Base-by-base conservation (phyloP, 2,113 vertebrate species). In the Channa maculata region DNA sequence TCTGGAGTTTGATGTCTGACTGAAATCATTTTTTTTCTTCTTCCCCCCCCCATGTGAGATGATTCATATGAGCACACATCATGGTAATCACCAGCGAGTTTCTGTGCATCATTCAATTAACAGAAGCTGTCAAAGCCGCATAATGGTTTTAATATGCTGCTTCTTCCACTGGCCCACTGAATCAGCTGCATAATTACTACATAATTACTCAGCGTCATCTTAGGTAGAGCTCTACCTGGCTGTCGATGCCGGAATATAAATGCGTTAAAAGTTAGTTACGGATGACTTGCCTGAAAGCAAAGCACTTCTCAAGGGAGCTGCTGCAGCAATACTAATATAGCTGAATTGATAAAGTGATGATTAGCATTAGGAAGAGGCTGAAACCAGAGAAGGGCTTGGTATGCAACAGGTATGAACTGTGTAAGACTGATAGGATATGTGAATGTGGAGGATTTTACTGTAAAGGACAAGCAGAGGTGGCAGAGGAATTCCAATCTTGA, bases 91-190 rank as follows among this genome's bases (percentile, higher is more conserved):
- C 71, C 55, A 45, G 51, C 45, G 60, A 48, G 69, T 71, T 70
- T 55, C 57, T 33, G 54, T 55, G 76, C 75, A 84, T 88, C 85
- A 74, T 80, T 90, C 82, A 86, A 84, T 90, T 88, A 84, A 76
- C 60, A 80, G 64, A 63, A 71, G 62, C 73, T 69, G 85, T 71
- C 80, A 84, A 65, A 71, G 71, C 39, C 55, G 50, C 75, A 49
- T 70, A 71, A 77, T 72, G 73, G 66, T 65, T 70, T 82, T 67
- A 72, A 66, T 71, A n/a, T 6, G 38, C 11, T 12, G 72, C 59
- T 49, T 85, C 71, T 80, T 84, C 60, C 54, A 46, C 45, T 48
- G 3, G 65, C 72, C 63, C 49, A 34, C 53, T 64, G 55, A 85
- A 64, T 55, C 13, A n/a, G 33, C 54, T 51, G 10, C 2, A 11